phyloP scores from a whole-genome alignment of 2,888 invertebrate species.

The Pammene aurita region DNA sequence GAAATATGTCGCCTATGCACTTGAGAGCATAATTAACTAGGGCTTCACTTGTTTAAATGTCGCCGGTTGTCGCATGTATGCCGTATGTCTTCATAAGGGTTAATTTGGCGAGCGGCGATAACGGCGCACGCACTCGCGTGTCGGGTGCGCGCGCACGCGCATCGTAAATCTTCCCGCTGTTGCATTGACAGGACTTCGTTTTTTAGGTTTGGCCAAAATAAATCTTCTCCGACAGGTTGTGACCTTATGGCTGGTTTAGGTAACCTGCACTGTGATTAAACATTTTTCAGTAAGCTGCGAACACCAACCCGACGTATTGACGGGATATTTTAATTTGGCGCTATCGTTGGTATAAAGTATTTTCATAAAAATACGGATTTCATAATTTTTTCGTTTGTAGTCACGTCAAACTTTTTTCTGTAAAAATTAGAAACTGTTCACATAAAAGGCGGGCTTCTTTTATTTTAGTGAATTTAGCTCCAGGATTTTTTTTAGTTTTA shows the following conservation, averaged over 20 bases:
- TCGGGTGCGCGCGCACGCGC: slow-evolving; percentile 61
- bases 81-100: slow-evolving; percentile 73
- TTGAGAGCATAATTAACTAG: slow-evolving; percentile 16
- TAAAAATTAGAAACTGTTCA: no score
- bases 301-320: no score
- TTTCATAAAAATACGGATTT: no score
- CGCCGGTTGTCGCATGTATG: slow-evolving; percentile 55
- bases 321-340: no score
- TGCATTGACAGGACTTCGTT: slow-evolving; percentile 33
- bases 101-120: slow-evolving; percentile 74
- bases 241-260: slow-evolving; percentile 2
- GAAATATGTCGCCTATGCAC: slow-evolving; percentile 4
- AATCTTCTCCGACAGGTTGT: slow-evolving; percentile 8
- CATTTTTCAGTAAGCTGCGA: no score
- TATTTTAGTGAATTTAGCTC: no score
- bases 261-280: not conserved
- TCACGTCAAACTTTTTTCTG: no score
- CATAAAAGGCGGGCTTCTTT: no score
- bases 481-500: no score
- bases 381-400: no score
- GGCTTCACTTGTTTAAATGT: slow-evolving; percentile 46
- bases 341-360: no score
- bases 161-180: slow-evolving; percentile 62
- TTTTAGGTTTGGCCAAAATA: slow-evolving; percentile 7
- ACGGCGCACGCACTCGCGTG: slow-evolving; percentile 67